phyloP scores from a whole-genome alignment of 1,140 invertebrate species.

The Bombus difficillimus region DNA sequence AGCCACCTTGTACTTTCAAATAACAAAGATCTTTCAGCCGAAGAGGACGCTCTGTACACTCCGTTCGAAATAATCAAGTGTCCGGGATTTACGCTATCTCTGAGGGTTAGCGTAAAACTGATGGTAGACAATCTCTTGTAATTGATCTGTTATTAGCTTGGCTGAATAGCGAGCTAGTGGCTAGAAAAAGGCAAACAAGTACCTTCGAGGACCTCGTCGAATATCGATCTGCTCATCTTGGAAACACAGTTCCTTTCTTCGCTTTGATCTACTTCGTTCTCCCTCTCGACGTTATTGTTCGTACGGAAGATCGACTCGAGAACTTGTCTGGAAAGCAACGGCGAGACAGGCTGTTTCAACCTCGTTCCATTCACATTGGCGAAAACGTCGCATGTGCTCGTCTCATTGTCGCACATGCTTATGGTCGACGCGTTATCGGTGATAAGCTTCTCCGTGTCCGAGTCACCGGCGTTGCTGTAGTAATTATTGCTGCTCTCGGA shows the following conservation, averaged over 20 bases:
- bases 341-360: constrained; percentile 70
- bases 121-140: not conserved
- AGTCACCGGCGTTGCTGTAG: constrained; percentile 83
- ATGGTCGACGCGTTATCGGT: constrained; percentile 85
- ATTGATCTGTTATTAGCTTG: not conserved
- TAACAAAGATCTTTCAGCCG: too few species aligned
- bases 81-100: not conserved
- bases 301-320: constrained; percentile 80
- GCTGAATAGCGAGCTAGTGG: not conserved
- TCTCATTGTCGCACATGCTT: constrained; percentile 82
- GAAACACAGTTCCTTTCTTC: constrained; percentile 63
- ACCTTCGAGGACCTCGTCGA: constrained; percentile 73
- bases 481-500: constrained; percentile 84
- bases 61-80: not conserved
- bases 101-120: not conserved
- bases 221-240: constrained; percentile 67
- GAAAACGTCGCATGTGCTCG: constrained; percentile 71
- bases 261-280: constrained; percentile 64
- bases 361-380: constrained; percentile 77
- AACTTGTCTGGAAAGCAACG: constrained; percentile 76
- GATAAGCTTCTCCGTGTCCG: constrained; percentile 91
- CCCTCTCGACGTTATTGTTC: constrained; percentile 79
- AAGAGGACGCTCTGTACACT: too few species aligned
- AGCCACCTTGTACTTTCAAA: too few species aligned
- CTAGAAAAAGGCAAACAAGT: constrained; percentile 7